A percentile compares a stretch with the other conserved stretches of the same genome.
Conservation (phyloP, 35 echinoderm and acorn worm species). For the Lytechinus pictus region DNA sequence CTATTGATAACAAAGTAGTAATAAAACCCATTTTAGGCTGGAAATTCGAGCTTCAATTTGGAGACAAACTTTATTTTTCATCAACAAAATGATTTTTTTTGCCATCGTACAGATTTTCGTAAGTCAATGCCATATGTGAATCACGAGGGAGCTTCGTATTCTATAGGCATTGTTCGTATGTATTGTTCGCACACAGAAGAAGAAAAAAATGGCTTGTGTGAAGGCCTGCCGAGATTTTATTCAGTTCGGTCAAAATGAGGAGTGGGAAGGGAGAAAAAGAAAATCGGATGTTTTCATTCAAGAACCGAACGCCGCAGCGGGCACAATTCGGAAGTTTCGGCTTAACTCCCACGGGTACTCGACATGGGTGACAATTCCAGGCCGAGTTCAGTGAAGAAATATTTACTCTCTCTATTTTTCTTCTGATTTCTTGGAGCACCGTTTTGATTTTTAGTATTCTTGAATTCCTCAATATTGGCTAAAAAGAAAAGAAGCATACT, state of each 20-base stretch:
- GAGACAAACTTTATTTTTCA: neutral
- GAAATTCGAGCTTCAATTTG: neutral
- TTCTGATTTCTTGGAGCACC: neutral
- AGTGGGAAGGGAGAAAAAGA: neutral
- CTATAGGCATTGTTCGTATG: neutral
- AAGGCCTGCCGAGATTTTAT: neutral
- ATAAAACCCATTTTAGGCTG: neutral
- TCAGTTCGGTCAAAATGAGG: neutral
- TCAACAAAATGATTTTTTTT: neutral
- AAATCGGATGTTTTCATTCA: slow-evolving; percentile 41
- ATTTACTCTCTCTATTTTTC: neutral
- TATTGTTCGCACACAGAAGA: neutral
- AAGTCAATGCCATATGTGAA: neutral
- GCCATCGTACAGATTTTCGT: neutral
- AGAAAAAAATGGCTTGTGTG: neutral
- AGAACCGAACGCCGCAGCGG: neutral
- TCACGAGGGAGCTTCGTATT: neutral
- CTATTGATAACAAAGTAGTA: neutral
- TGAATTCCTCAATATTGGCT: neutral
- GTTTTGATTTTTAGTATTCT: neutral
- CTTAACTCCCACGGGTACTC: slow-evolving; percentile 29
- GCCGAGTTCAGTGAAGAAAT: neutral
- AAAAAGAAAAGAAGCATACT: neutral
- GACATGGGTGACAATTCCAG: neutral
- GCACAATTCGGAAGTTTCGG: slow-evolving; percentile 31